Evolutionary conservation across 2,888 invertebrate genomes (phyloP).

Genomic region (Sinelater perroti): DNA sequence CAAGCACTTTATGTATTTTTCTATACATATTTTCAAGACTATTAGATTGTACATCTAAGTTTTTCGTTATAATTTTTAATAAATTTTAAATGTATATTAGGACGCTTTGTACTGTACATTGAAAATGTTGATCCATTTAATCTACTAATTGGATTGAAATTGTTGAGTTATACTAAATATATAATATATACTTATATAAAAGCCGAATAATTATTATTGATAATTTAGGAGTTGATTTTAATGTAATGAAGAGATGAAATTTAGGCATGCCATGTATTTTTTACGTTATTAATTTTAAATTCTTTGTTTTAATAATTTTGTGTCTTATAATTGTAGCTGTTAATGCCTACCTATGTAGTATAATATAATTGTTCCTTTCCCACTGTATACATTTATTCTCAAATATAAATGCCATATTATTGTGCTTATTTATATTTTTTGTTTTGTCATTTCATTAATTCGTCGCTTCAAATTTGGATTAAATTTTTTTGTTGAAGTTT

Average conservation of each 20-base stretch:
- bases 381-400: constrained; percentile 35
- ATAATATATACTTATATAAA: no score
- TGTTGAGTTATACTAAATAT: no score
- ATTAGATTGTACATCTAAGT: constrained; percentile 20
- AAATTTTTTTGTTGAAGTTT: no score
- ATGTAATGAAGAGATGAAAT: neutral
- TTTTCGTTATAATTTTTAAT: no score
- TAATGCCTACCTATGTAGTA: constrained; percentile 28
- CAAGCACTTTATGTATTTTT: constrained; percentile 33
- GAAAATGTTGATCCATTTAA: no score
- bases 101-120: no score
- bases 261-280: neutral
- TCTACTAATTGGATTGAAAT: no score
- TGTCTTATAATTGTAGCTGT: constrained; percentile 19
- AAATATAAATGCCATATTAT: constrained; percentile 34
- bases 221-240: constrained; percentile 3
- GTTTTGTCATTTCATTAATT: no score
- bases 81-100: no score
- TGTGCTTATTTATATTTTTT: constrained; percentile 1
- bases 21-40: constrained; percentile 30
- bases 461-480: no score
- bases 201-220: no score
- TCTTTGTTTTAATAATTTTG: neutral
- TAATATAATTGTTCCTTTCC: constrained; percentile 34
- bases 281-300: constrained; percentile 5